phyloP scores from a whole-genome alignment of 2,797 vertebrate genomes.

The Diplodus puntazzo region DNA sequence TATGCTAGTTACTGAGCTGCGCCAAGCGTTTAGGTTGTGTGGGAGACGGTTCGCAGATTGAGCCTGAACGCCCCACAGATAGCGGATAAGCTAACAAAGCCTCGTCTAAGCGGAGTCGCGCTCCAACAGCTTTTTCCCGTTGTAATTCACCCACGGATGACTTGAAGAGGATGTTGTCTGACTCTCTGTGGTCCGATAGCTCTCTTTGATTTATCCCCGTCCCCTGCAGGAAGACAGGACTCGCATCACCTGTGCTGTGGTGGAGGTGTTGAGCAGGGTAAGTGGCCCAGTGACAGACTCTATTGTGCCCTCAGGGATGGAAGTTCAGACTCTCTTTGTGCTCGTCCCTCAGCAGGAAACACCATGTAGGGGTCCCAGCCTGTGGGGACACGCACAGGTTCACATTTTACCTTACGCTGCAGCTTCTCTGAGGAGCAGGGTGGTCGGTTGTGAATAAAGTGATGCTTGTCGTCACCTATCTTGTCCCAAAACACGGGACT shows the following conservation, averaged over 20 bases:
- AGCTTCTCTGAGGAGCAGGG: slow-evolving; percentile 64
- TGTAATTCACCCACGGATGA: slow-evolving; percentile 46
- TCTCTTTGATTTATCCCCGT: slow-evolving; percentile 45
- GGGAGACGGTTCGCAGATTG: slow-evolving; percentile 54
- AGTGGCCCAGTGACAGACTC: slow-evolving; percentile 65
- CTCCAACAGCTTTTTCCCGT: slow-evolving; percentile 59
- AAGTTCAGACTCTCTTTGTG: slow-evolving; percentile 65
- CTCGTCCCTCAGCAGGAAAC: slow-evolving; percentile 67
- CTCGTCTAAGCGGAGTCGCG: slow-evolving; percentile 41
- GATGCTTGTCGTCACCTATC: slow-evolving; percentile 69
- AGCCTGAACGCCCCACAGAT: slow-evolving; percentile 44
- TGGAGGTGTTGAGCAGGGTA: slow-evolving; percentile 67
- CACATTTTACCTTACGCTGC: slow-evolving; percentile 29
- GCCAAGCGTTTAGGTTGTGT: slow-evolving; percentile 22
- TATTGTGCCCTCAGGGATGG: slow-evolving; percentile 74
- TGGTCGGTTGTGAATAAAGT: slow-evolving; percentile 68
- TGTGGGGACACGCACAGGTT: slow-evolving; percentile 53
- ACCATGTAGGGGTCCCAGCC: slow-evolving; percentile 33
- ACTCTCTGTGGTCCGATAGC: slow-evolving; percentile 40
- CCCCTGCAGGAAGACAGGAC: slow-evolving; percentile 52
- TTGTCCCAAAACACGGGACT: slow-evolving; percentile 78
- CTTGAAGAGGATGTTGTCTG: slow-evolving; percentile 58
- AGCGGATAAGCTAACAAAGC: slow-evolving; percentile 54
- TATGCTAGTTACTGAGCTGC: slow-evolving; percentile 59
- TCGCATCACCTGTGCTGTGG: slow-evolving; percentile 54